Base-by-base conservation (phyloP, 1,140 invertebrate genomes). In the Drosophila melanica region DNA sequence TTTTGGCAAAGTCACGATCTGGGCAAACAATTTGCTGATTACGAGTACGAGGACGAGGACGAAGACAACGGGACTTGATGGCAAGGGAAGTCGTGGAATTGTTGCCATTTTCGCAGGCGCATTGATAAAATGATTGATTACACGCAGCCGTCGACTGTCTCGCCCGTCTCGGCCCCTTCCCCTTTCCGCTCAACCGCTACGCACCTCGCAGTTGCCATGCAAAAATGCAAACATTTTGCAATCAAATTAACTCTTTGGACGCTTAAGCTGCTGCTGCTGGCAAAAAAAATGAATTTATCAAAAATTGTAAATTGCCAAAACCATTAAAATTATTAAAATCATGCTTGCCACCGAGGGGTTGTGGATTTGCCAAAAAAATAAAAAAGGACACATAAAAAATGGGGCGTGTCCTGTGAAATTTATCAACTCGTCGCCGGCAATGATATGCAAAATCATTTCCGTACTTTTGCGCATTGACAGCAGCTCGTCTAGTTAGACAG, bases 311-410 rank as follows among this genome's bases (percentile, higher is more conserved):
- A 89, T 89, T 82, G 84, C 77, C 79, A 77, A 80, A 89, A 89
- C 84, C 84, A 89, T 89, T 89, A 89, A 89, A 89, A 89, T 89
- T 89, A 89, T 89, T 89, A 89, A 84, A 89, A 89, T 89, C 84
- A 89, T 87, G 67, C 73, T 44, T 16, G 74, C 42, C 55, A 48
- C 35, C 27, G 53, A 53, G 67, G 50, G 50, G 45, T 58, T 44
- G 62, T n/a, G 18, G 10, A 8, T 18, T 33, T 18, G 37, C 3
- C 44, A 42, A 51, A 27, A 23, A 30, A 51, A 27, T 3, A 30
- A 4, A 5, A 59, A 68, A 54, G 23, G 16, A 48, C 20, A 50
- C 16, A 14, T 30, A 64, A 70, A 75, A 79, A 60, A 69, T 42
- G 20, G 77, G 84, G 84, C 84, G 84, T 89, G 84, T 72, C 70